phyloP scores from a whole-genome alignment of 1,140 invertebrate genomes.

The Brachionus sp. region DNA sequence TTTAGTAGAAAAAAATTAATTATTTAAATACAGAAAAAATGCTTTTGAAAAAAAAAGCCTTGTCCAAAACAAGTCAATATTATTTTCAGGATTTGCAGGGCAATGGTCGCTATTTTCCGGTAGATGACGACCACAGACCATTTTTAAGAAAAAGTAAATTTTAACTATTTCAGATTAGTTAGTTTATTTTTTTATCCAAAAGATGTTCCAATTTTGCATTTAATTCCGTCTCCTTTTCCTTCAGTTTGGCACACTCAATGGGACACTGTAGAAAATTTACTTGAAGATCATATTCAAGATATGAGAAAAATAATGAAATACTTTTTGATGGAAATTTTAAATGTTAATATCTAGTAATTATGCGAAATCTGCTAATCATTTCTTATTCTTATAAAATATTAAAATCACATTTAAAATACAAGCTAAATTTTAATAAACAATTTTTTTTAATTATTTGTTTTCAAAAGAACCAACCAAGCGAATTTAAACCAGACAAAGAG shows the following conservation, averaged over 20 bases:
- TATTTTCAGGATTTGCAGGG: conserved; percentile 55
- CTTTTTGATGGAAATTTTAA: conserved; percentile 38
- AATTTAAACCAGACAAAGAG: too few relatives aligned
- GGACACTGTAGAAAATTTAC: conserved; percentile 73
- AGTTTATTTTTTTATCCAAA: conserved; percentile 40
- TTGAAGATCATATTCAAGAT: conserved; percentile 78
- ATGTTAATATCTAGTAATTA: not conserved
- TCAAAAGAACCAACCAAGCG: too few relatives aligned
- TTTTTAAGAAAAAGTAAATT: conserved; percentile 72
- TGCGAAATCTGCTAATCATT: not conserved
- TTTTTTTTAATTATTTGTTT: too few relatives aligned
- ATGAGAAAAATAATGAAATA: conserved; percentile 57
- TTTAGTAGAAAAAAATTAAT: conserved; percentile 61
- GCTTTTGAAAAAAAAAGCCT: conserved; percentile 47
- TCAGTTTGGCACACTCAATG: conserved; percentile 75
- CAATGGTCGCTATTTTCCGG: conserved; percentile 60
- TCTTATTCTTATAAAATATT: not conserved
- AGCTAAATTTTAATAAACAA: too few relatives aligned
- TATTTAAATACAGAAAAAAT: conserved; percentile 46
- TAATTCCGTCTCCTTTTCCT: conserved; percentile 85
- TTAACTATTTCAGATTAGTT: not conserved
- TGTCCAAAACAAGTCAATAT: conserved; percentile 51
- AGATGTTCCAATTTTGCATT: conserved; percentile 81
- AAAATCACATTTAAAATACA: too few relatives aligned
- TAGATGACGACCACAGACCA: conserved; percentile 94